Evolutionary conservation across 1,140 invertebrate species (phyloP), one percentile per base, ranked within the genome.

Genomic region (Drosophila equinoxialis): DNA sequence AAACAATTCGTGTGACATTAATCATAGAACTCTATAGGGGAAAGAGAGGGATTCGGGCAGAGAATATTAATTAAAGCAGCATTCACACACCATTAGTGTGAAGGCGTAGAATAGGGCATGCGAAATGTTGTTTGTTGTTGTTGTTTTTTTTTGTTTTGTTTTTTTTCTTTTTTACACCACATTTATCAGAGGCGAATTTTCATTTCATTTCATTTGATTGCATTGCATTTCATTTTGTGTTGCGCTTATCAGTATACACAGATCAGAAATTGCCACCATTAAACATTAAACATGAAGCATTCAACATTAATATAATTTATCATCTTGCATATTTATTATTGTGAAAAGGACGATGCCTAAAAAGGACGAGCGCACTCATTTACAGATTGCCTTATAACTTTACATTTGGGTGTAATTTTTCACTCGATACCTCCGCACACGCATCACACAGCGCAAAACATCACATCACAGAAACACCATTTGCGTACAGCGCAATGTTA

Each of bases 301-400:
- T 65, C 74, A 84, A 89, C 83, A 87, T 87, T 87, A 80, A 87
- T 77, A 87, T 83, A 83, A 86, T 86, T 86, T 86, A 86, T 86
- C 65, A 79, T 58, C 39, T 67, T 71, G 65, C 51, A 63, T 75
- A 75, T 66, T 71, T 71, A 48, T 30, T 58, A 60, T 30, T 45
- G n/a, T 41, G 42, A 7, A 14, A 45, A 11, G 13, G 6, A 45
- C 42, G 42, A 20, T 48, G 45, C 45, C n/a, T 7, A 2, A 17
- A 51, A 51, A 51, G 45, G 30, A 67, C 37, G 59, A 66, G 60
- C 63, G 60, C 67, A 75, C 76, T 63, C 64, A 41, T 51, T 51
- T 51, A 63, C 68, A 68, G 70, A 71, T 74, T 71, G 75, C 67
- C 71, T 58, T 59, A 71, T 65, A 63, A 75, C 61, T 78, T 77